Evolutionary conservation across 2,113 vertebrate species (phyloP).

Genomic region (Misgurnus anguillicaudatus): DNA sequence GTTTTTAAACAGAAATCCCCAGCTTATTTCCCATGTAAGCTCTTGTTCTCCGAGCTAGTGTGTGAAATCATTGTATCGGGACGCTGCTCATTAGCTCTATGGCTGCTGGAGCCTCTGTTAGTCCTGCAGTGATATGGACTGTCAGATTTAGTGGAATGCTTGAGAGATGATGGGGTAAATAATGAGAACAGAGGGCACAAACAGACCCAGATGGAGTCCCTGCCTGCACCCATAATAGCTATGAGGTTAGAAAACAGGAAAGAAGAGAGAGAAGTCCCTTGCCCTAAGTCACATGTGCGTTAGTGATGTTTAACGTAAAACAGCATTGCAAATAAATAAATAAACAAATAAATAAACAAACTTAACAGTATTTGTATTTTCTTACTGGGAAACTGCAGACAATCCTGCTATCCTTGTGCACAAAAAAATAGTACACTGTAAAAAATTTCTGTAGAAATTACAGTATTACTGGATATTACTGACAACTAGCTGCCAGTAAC

Average conservation of each 20-base stretch:
- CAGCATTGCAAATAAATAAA: neutral
- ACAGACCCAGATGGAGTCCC: slow-evolving; percentile 46
- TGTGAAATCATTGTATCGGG: slow-evolving; percentile 16
- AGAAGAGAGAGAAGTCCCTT: neutral
- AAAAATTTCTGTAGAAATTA: too few relatives aligned
- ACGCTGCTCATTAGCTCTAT: slow-evolving; percentile 50
- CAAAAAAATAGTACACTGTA: too few relatives aligned
- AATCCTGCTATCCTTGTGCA: too few relatives aligned
- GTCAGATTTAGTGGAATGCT: slow-evolving; percentile 44
- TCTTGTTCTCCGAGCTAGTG: neutral
- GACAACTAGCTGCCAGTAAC: too few relatives aligned
- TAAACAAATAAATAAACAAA: neutral
- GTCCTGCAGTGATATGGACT: slow-evolving; percentile 33
- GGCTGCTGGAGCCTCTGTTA: slow-evolving; percentile 29
- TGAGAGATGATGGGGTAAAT: slow-evolving; percentile 35
- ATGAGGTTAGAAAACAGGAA: neutral
- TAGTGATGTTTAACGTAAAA: too few relatives aligned
- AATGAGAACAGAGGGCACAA: slow-evolving; percentile 42
- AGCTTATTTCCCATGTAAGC: neutral
- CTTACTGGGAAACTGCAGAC: neutral
- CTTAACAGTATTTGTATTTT: too few relatives aligned
- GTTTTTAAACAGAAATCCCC: neutral
- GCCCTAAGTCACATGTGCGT: too few relatives aligned
- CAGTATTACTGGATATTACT: too few relatives aligned
- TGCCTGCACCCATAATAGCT: neutral